phyloP scores from a whole-genome alignment of 2,797 vertebrate genomes.

The Pangasius macronema region DNA sequence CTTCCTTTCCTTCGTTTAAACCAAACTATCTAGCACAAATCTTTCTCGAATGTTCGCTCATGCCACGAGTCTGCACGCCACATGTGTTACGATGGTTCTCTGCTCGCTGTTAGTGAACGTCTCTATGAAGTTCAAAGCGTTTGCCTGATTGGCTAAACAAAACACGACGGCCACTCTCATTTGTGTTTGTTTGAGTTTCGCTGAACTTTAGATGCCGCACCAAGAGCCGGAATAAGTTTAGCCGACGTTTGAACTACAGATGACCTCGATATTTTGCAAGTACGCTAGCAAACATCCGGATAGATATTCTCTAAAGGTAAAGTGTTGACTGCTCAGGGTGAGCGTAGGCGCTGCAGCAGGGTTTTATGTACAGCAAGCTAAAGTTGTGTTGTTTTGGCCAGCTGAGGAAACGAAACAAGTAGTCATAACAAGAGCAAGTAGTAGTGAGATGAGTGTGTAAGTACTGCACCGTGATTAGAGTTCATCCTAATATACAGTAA shows the following conservation, averaged over 20 bases:
- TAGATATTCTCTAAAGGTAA: neutral
- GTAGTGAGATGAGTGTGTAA: neutral
- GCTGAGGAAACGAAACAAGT: neutral
- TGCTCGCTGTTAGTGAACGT: neutral
- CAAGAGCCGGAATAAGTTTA: neutral
- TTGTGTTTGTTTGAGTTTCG: neutral
- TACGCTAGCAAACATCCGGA: neutral
- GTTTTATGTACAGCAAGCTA: neutral
- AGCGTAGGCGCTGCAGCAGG: neutral
- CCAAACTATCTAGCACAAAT: neutral
- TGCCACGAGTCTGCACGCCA: neutral
- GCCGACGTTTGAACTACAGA: neutral
- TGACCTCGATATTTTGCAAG: neutral
- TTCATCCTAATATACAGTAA: too few relatives aligned
- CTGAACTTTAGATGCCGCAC: neutral
- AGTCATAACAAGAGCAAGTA: too few relatives aligned
- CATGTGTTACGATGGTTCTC: neutral
- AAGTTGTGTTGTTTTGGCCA: neutral
- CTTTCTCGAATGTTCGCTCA: neutral
- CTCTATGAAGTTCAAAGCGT: neutral
- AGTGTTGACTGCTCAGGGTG: neutral
- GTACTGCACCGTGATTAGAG: too few relatives aligned
- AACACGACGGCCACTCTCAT: neutral
- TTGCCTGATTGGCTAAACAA: neutral
- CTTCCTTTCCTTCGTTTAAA: neutral